Evolutionary conservation across 64 coral and sea anemone species (phyloP).

Genomic region (Trachythela sp.): DNA sequence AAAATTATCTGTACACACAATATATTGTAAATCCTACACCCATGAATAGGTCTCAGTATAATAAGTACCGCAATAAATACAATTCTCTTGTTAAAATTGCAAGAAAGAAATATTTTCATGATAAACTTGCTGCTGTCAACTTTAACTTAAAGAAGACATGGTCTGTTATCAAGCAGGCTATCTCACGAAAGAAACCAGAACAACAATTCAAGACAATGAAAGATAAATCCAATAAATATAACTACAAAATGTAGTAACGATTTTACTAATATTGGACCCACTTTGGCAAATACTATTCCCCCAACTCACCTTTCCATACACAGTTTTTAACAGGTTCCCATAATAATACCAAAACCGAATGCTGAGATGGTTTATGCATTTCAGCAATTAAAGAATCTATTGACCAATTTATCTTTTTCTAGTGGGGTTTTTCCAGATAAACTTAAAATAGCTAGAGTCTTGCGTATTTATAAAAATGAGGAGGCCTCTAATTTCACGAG

Average conservation of each 20-base stretch:
- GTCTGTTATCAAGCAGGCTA: not conserved
- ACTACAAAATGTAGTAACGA: too few relatives aligned
- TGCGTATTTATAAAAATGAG: not conserved
- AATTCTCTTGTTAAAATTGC: not conserved
- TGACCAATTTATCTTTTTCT: not conserved
- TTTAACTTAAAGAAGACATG: too few relatives aligned
- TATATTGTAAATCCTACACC: not conserved
- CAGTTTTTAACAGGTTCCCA: not conserved
- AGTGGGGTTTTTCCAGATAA: not conserved
- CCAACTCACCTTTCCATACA: not conserved
- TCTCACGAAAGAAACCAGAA: constrained; percentile 36
- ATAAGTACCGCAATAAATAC: not conserved
- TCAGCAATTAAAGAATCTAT: not conserved
- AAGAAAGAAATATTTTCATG: not conserved
- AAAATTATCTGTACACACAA: constrained; percentile 23
- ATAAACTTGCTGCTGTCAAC: too few relatives aligned
- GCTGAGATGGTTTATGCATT: not conserved
- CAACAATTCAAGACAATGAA: not conserved
- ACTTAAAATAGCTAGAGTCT: not conserved
- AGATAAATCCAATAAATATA: too few relatives aligned
- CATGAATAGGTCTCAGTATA: not conserved
- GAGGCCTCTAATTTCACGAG: not conserved
- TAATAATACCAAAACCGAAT: not conserved
- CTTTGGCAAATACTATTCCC: too few relatives aligned
- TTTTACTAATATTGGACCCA: too few relatives aligned